Conservation (phyloP, 2,888 invertebrate species). For the Pristionchus maxplancki region DNA sequence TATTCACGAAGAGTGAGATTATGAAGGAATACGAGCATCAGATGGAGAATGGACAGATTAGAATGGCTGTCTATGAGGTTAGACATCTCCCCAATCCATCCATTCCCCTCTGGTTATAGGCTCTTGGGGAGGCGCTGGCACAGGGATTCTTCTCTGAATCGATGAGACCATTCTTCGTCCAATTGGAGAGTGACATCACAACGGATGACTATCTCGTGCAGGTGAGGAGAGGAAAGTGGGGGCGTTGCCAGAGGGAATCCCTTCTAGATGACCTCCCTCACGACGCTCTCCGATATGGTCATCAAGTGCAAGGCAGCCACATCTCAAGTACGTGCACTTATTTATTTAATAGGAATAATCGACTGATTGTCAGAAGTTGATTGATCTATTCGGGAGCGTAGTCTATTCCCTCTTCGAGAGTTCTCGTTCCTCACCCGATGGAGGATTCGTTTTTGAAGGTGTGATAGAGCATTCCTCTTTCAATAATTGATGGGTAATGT, state of each 20-base stretch:
- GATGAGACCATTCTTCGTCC: slow-evolving; percentile 36
- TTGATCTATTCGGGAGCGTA: slow-evolving; percentile 32
- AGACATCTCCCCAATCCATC: background rate
- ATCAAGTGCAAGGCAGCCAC: slow-evolving; percentile 41
- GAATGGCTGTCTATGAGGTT: slow-evolving; percentile 46
- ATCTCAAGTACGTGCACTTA: background rate
- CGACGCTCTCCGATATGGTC: slow-evolving; percentile 37
- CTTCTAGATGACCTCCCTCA: slow-evolving; percentile 36
- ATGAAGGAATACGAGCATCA: slow-evolving; percentile 22
- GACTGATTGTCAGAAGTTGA: slow-evolving; percentile 26
- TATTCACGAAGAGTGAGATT: slow-evolving; percentile 40
- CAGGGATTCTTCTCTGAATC: background rate
- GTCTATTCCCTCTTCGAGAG: slow-evolving; percentile 38
- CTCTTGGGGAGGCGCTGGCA: slow-evolving; percentile 38
- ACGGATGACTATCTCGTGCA: slow-evolving; percentile 37
- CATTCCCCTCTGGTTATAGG: background rate
- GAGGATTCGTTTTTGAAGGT: slow-evolving; percentile 47
- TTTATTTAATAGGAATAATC: background rate
- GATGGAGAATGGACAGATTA: background rate
- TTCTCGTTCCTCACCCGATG: slow-evolving; percentile 32
- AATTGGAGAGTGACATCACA: slow-evolving; percentile 26
- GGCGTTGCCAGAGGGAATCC: background rate
- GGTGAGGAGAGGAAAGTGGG: background rate
- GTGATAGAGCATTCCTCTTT: background rate
- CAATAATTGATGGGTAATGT: background rate